Percentiles rank a stretch among this genome's conserved stretches.
Evolutionary conservation across 2,797 vertebrate species (phyloP).

Genomic region (Avahi laniger): DNA sequence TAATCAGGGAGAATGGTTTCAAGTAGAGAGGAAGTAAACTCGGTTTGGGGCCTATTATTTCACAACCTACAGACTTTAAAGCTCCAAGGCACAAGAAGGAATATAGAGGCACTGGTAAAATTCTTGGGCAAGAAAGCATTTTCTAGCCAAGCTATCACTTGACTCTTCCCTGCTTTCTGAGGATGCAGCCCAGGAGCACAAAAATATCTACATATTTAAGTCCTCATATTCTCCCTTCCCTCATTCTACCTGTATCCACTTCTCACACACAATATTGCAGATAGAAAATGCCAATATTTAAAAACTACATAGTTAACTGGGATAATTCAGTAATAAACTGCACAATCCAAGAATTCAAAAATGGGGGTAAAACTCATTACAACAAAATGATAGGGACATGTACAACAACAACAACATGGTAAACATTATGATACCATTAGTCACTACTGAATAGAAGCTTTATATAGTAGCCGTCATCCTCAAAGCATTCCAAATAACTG

Average conservation of each 20-base stretch:
- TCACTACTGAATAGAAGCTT: conserved; percentile 62
- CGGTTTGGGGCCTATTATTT: background rate
- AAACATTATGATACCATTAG: conserved; percentile 48
- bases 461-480: conserved; percentile 19
- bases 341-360: background rate
- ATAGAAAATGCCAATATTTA: conserved; percentile 7
- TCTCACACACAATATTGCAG: background rate
- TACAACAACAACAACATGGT: background rate
- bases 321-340: background rate
- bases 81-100: background rate
- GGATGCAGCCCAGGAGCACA: background rate
- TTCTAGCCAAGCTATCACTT: background rate
- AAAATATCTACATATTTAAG: background rate
- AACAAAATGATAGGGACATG: background rate
- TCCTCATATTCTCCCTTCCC: background rate
- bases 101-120: background rate
- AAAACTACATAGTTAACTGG: background rate
- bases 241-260: background rate
- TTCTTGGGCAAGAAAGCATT: background rate
- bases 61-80: background rate
- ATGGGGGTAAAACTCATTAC: background rate
- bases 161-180: background rate
- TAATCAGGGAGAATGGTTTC: background rate
- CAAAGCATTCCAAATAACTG: conserved; percentile 49
- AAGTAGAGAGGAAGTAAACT: background rate